Evolutionary conservation across 2,888 invertebrate species (phyloP), one percentile per base, ranked within the genome.

Genomic region (Chrysopilus asiliformis): DNA sequence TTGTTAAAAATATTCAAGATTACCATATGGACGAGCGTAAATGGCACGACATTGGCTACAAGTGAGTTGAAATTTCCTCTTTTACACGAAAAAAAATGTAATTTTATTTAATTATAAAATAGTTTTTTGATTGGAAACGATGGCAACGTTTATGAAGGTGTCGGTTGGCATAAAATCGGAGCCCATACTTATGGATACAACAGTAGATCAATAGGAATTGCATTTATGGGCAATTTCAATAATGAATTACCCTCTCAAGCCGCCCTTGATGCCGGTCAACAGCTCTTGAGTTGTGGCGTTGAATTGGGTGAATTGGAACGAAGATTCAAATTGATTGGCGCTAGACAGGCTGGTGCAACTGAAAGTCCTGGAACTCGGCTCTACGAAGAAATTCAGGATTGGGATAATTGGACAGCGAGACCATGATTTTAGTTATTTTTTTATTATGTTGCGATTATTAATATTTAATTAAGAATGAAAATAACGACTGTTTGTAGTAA

Each of bases 81-180:
- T n/a, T n/a, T n/a, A n/a, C n/a, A n/a, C n/a, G n/a, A n/a, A n/a
- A n/a, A n/a, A n/a, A n/a, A n/a, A n/a, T n/a, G n/a, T n/a, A n/a
- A n/a, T n/a, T n/a, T n/a, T n/a, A n/a, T n/a, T n/a, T n/a, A n/a
- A n/a, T n/a, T n/a, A n/a, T n/a, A n/a, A n/a, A n/a, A n/a, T n/a
- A 69, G 68, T 19, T 70, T 69, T 44, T 42, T 72, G 47, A 59
- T 74, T 28, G 72, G 72, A 2, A 68, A 70, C 8, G 71, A 72
- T 46, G 72, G 70, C 2, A 68, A 67, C 30, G 55, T 74, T n/a
- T 74, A 71, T 46, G 71, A 72, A 53, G 74, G 72, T 0, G 47
- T 62, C 2, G 72, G 73, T 1, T 74, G 72, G 72, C 54, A 64
- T 6, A 61, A 57, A 32, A 60, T 60, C 25, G 72, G 72, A 0